Evolutionary conservation across 2,797 vertebrate genomes (phyloP), one percentile per base, ranked within the genome.

Genomic region (Pseudomugil tenellus): DNA sequence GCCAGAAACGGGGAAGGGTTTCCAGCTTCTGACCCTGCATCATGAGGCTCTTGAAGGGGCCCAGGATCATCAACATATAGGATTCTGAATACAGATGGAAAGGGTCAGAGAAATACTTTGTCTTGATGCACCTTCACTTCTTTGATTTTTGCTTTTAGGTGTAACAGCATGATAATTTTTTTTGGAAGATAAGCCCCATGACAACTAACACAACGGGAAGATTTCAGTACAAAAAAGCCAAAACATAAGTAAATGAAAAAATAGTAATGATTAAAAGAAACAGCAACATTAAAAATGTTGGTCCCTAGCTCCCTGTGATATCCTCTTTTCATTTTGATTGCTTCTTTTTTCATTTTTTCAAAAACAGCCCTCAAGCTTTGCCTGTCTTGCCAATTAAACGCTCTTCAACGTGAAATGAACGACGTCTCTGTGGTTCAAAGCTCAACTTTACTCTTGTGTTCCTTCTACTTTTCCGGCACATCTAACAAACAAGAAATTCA

Each of bases 401-500:
- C 28, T 43, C 49, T 78, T 85, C 75, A 52, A 62, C 76, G 81
- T 79, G 28, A 83, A 87, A 80, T 72, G 64, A 90, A 87, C 79
- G 64, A 77, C 58, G 81, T 77, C 77, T 58, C 32, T 87, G 68
- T 62, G 83, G 83, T 72, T 69, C 58, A 70, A 58, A 79, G 64
- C 64, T 80, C 85, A 83, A 58, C 65, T 70, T 34, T 41, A 49
- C 63, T 65, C 68, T 67, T 67, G 64, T 56, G 58, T 76, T 58
- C 58, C 78, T 74, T 74, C 60, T 77, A 80, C 72, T 91, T 80
- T n/a, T 87, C 86, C 58, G 92, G 88, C 34, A 10, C 46, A 71
- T 81, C 87, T 84, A 65, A 89, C 85, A 90, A 91, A 92, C 88
- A 92, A 89, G 84, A 63, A 70, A 83, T 75, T 75, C 83, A 78